Evolutionary conservation across 1,140 invertebrate genomes (phyloP).

Genomic region (Spodoptera litura): DNA sequence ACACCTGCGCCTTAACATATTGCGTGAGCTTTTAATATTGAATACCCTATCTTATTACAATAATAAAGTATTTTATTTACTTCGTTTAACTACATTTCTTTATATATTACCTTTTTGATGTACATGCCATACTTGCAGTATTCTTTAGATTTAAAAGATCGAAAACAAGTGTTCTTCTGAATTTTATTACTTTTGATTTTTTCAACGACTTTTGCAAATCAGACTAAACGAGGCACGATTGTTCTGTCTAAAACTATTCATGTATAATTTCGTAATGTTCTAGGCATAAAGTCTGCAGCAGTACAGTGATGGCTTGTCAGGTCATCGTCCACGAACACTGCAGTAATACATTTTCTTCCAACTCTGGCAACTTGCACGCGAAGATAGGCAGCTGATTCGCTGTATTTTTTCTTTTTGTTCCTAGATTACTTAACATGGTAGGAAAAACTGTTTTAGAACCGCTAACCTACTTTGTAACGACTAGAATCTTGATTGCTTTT

Average conservation of each 20-base stretch:
- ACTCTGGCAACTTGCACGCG: constrained; percentile 29
- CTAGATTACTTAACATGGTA: constrained; percentile 28
- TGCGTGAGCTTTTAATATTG: constrained; percentile 46
- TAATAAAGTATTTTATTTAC: constrained; percentile 45
- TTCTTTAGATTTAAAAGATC: no score
- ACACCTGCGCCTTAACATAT: constrained; percentile 62
- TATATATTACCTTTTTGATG: background rate
- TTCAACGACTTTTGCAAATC: no score
- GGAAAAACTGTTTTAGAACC: constrained; percentile 32
- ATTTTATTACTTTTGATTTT: background rate
- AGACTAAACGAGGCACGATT: constrained; percentile 15
- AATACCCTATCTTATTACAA: constrained; percentile 49
- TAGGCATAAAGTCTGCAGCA: constrained; percentile 26
- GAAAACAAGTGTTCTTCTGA: no score
- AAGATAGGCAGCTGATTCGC: constrained; percentile 33
- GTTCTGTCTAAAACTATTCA: constrained; percentile 7
- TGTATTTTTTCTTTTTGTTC: constrained; percentile 17
- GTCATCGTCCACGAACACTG: constrained; percentile 38
- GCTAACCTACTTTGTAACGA: constrained; percentile 22
- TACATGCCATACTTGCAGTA: no score
- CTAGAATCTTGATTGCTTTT: constrained; percentile 30
- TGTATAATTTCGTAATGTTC: background rate
- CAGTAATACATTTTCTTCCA: constrained; percentile 42
- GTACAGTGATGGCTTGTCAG: constrained; percentile 30
- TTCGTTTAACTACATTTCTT: background rate